These are phyloP conservation scores for Micrasema minimum DNA, from an alignment of 1,140 invertebrate genomes.

Conservation along the genomic window DNA sequence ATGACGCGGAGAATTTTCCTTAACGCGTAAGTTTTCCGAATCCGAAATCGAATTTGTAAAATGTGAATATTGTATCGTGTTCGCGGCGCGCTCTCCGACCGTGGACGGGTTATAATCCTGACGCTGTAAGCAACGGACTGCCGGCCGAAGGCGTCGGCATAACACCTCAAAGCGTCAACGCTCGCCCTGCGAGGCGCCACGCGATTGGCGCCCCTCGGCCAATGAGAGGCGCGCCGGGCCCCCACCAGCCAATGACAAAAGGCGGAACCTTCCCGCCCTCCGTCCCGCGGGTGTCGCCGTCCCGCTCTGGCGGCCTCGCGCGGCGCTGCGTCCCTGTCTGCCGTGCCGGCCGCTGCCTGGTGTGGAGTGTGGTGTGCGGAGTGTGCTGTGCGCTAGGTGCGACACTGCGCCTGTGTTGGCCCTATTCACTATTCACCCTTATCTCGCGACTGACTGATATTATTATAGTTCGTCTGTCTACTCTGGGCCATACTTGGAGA, in stretches of 20 bases:
- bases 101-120: constrained; percentile 58
- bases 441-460: neutral
- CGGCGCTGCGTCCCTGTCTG: constrained; percentile 6
- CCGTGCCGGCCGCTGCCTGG: neutral
- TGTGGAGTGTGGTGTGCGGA: neutral
- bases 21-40: too few species aligned
- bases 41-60: neutral
- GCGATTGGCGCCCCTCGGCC: constrained; percentile 59
- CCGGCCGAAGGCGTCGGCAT: constrained; percentile 51
- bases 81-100: constrained; percentile 57
- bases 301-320: neutral
- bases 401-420: neutral
- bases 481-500: too few species aligned
- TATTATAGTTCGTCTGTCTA: neutral
- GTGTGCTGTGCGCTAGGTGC: neutral
- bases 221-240: constrained; percentile 56
- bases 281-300: neutral
- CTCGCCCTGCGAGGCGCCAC: constrained; percentile 65
- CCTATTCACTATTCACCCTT: neutral
- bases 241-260: constrained; percentile 27
- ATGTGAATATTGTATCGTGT: too few species aligned
- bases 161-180: constrained; percentile 56
- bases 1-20: too few species aligned
- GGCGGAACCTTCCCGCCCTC: constrained; percentile 28
- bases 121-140: constrained; percentile 59